Evolutionary conservation across 2,888 invertebrate species (phyloP).

Genomic region (Volucella zonaria): DNA sequence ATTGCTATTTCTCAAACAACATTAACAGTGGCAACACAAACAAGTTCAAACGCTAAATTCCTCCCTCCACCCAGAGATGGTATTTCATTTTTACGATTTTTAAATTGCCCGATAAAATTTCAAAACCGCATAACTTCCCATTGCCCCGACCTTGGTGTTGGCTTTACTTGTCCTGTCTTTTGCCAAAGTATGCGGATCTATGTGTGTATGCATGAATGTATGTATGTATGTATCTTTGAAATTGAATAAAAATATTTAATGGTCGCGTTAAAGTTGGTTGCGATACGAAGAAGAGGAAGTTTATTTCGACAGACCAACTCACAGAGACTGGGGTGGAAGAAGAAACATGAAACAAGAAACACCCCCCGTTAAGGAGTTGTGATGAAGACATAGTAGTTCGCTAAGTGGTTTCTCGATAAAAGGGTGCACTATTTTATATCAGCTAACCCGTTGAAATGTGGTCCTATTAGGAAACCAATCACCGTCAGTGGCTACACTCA

Average conservation of each 20-base stretch:
- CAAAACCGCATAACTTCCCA: constrained; percentile 70
- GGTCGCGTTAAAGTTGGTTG: constrained; percentile 49
- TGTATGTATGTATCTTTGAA: constrained; percentile 27
- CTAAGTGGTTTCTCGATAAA: constrained; percentile 1
- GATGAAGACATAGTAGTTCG: constrained; percentile 59
- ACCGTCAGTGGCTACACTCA: not conserved
- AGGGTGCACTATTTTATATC: not conserved
- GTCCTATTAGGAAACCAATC: constrained; percentile 3
- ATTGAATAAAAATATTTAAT: constrained; percentile 67
- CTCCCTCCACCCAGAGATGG: constrained; percentile 44
- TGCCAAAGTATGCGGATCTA: not conserved
- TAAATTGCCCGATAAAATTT: constrained; percentile 73
- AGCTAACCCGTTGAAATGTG: too few relatives aligned
- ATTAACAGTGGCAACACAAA: constrained; percentile 54
- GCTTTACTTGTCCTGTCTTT: not conserved
- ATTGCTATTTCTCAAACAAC: constrained; percentile 49
- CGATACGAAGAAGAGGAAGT: constrained; percentile 51
- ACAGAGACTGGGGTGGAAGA: too few relatives aligned
- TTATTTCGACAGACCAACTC: constrained; percentile 8
- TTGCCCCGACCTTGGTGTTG: constrained; percentile 44
- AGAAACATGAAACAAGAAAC: not conserved
- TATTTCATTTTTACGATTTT: constrained; percentile 72
- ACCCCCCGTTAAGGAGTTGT: not conserved
- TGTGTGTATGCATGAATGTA: constrained; percentile 14
- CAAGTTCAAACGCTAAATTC: constrained; percentile 55